A percentile compares a stretch with the other conserved stretches of the same genome.
Evolutionary conservation across 2,113 vertebrate genomes (phyloP).

Genomic region (Myrmecobius fasciatus): DNA sequence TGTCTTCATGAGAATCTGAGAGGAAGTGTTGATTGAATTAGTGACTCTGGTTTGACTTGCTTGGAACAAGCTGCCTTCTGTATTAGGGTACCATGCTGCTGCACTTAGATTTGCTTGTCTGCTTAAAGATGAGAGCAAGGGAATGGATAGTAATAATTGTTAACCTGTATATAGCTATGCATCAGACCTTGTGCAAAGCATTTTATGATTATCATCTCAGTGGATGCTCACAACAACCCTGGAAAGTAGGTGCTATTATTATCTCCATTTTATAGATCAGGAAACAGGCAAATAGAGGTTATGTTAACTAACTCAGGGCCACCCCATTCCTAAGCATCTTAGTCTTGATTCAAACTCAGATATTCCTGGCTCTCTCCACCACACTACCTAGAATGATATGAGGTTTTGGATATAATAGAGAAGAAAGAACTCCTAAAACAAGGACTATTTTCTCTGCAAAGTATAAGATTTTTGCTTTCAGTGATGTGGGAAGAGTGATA

Average conservation of each 20-base stretch:
- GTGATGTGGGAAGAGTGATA: background rate
- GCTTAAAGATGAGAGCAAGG: background rate
- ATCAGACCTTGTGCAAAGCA: background rate
- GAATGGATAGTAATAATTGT: background rate
- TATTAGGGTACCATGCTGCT: background rate
- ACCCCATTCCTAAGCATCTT: background rate
- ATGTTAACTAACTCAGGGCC: background rate
- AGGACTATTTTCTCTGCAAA: background rate
- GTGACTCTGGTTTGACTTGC: too few relatives aligned
- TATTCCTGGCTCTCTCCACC: background rate
- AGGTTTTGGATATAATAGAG: background rate
- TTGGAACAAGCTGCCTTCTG: background rate
- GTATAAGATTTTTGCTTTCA: background rate
- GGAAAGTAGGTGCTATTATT: background rate
- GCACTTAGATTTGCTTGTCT: background rate
- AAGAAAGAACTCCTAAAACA: background rate
- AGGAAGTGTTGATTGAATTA: too few relatives aligned
- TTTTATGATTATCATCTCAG: background rate
- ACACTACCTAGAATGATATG: background rate
- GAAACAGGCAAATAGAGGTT: background rate
- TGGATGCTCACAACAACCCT: background rate
- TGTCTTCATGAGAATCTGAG: too few relatives aligned
- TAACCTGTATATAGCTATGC: background rate
- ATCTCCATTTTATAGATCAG: slow-evolving; percentile 15
- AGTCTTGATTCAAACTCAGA: background rate